Evolutionary conservation across 2,797 vertebrate species (phyloP), one percentile per base, ranked within the genome.

Genomic region (Micropoecilia bifurca): DNA sequence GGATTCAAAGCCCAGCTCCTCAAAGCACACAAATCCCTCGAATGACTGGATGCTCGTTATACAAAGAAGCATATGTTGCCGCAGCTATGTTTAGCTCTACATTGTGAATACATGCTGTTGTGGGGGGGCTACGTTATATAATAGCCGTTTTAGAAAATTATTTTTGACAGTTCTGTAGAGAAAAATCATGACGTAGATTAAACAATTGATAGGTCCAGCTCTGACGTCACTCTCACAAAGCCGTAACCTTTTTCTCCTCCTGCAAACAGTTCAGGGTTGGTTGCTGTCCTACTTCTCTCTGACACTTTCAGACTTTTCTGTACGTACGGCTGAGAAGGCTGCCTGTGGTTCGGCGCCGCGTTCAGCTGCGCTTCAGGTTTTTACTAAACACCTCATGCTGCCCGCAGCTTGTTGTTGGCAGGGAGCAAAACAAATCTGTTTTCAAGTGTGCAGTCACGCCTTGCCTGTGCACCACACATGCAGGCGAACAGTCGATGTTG

Each of bases 301-400:
- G 30, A 73, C 25, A 83, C 36, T 74, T 81, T 84, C 46, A 76
- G 46, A 16, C 9, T 46, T 87, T 33, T 84, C 76, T 72, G 2
- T 46, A n/a, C 0, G 8, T 28, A 28, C 39, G 77, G 75, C 12
- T 73, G 76, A 75, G 63, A 63, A 81, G 73, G 78, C 48, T 81
- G n/a, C 71, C 39, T 89, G 89, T 89, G 88, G 90, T 92, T 91
- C 85, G 77, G 55, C 46, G 45, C 73, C 3, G 5, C 47, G 18
- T 20, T 22, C 10, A 77, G 68, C 25, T 0, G 20, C 77, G 80
- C 85, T 83, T 87, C 81, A 63, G 25, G 74, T 75, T 76, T 77
- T 76, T 45, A 30, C 68, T 43, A 30, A 85, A 78, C 41, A 57
- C 14, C 43, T 76, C 39, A 1, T 13, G 53, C 5, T 10, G 18